Percentiles rank a stretch among this genome's conserved stretches.
Conservation (phyloP, 2,888 invertebrate species). For the Metellina segmentata region DNA sequence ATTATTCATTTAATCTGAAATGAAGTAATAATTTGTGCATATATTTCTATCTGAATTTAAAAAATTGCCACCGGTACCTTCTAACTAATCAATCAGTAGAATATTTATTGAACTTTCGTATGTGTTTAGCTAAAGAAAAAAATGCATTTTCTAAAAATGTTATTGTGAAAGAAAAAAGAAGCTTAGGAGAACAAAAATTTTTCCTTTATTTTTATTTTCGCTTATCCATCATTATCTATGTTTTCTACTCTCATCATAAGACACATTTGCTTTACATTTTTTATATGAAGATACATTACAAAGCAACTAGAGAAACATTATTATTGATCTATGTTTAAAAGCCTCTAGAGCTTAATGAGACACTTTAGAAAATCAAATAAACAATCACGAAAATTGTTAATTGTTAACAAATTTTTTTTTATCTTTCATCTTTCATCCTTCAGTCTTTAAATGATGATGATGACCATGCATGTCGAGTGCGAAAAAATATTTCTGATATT, state of each 20-base stretch:
- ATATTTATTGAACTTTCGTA: too few species aligned
- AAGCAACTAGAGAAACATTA: constrained; percentile 1
- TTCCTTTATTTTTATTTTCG: background rate
- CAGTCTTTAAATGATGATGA: constrained; percentile 51
- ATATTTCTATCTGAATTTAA: too few species aligned
- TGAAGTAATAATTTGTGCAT: too few species aligned
- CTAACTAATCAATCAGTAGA: too few species aligned
- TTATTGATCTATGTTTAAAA: background rate
- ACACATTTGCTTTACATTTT: background rate
- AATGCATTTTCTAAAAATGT: too few species aligned
- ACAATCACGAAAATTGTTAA: background rate
- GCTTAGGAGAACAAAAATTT: background rate
- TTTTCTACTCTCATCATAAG: background rate
- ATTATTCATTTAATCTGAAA: too few species aligned
- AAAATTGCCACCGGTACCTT: too few species aligned
- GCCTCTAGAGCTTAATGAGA: background rate
- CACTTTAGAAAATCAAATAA: background rate
- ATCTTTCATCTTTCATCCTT: constrained; percentile 4
- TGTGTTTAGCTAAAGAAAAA: too few species aligned
- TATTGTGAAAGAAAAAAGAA: background rate
- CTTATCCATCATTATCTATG: background rate
- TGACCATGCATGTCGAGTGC: constrained; percentile 20
- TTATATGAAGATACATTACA: constrained; percentile 13
- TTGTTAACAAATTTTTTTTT: constrained; percentile 8
- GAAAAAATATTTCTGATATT: constrained; percentile 39